Evolutionary conservation across 37 sponge, comb jelly and placozoan genomes (phyloP).

Genomic region (Agelas oroides): DNA sequence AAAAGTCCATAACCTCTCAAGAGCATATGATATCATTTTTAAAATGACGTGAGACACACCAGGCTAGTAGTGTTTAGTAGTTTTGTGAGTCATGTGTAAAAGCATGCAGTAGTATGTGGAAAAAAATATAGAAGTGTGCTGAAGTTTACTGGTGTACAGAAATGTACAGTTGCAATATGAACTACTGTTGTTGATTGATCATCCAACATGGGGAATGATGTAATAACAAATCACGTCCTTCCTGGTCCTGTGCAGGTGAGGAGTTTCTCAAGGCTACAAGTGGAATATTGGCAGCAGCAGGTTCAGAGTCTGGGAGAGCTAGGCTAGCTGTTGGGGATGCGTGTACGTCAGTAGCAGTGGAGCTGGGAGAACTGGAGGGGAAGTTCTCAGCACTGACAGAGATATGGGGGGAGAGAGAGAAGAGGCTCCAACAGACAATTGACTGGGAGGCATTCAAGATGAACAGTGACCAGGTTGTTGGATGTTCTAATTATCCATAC

Average conservation of each 20-base stretch:
- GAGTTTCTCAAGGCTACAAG: slow-evolving; percentile 40
- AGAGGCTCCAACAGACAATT: slow-evolving; percentile 19
- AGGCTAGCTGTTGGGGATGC: slow-evolving; percentile 32
- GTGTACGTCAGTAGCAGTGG: slow-evolving; percentile 45
- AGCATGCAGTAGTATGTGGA: too few relatives aligned
- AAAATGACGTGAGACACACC: too few relatives aligned
- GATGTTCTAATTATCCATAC: background rate
- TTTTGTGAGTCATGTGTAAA: too few relatives aligned
- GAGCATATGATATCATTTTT: too few relatives aligned
- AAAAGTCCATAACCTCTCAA: too few relatives aligned
- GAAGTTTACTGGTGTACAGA: too few relatives aligned
- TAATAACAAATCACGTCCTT: too few relatives aligned
- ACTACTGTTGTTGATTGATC: too few relatives aligned
- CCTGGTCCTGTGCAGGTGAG: slow-evolving; percentile 17
- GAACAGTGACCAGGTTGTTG: slow-evolving; percentile 46
- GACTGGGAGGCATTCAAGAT: slow-evolving; percentile 50
- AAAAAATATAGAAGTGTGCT: too few relatives aligned
- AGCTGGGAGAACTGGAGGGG: slow-evolving; percentile 54
- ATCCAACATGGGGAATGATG: too few relatives aligned
- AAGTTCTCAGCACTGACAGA: slow-evolving; percentile 12
- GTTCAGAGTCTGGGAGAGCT: background rate
- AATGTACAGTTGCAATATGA: too few relatives aligned
- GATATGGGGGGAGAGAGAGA: slow-evolving; percentile 42
- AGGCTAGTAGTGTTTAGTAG: too few relatives aligned
- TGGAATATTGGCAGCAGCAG: background rate